These are phyloP conservation scores for Antechinus stuartii DNA, from an alignment of 2,113 vertebrate species.

Conservation along the genomic window DNA sequence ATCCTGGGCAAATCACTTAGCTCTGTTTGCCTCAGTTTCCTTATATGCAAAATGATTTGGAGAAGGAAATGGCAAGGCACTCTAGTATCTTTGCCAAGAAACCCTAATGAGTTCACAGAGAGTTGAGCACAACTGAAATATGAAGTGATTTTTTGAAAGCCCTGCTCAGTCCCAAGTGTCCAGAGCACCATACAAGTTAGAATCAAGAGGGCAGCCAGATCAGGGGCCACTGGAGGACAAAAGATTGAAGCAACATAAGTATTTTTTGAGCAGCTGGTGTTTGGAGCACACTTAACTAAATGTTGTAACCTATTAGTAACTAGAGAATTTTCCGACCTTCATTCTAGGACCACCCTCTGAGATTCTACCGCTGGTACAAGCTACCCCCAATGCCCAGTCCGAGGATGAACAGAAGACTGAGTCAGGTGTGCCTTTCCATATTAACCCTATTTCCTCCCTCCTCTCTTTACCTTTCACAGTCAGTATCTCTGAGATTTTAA, in stretches of 20 bases:
- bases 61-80: too few relatives aligned
- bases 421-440: slow-evolving; percentile 55
- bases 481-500: neutral
- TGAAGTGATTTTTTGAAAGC: neutral
- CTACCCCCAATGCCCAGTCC: slow-evolving; percentile 78
- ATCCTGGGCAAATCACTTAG: too few relatives aligned
- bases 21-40: too few relatives aligned
- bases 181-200: neutral
- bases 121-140: neutral
- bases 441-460: neutral
- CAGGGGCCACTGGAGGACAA: neutral
- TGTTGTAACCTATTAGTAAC: neutral
- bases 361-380: slow-evolving; percentile 91
- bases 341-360: slow-evolving; percentile 90
- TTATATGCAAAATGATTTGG: too few relatives aligned
- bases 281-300: neutral
- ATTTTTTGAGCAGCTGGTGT: neutral
- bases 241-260: neutral
- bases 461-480: neutral
- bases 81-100: too few relatives aligned
- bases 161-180: neutral
- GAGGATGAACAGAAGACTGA: slow-evolving; percentile 67
- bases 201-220: neutral
- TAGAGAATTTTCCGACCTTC: neutral
- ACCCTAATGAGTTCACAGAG: neutral